Percentiles rank a stretch among this genome's conserved stretches.
Conservation (phyloP, 2,888 invertebrate genomes). For the Panorpa germanica region DNA sequence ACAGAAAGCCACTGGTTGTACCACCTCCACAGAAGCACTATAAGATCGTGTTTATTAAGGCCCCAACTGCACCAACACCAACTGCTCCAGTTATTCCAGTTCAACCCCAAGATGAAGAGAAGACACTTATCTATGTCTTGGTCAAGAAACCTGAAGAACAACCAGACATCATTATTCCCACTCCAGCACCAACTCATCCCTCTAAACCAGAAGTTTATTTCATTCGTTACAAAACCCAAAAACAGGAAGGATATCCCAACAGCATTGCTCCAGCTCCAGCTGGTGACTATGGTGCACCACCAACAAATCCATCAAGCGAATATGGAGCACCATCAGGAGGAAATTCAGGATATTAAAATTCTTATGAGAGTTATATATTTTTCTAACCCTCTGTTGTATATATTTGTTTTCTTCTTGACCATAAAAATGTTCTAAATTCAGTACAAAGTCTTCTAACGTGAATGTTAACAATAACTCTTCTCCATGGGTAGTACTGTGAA, state of each 20-base stretch:
- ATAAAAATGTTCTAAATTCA: too few species aligned
- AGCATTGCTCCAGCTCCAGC: slow-evolving; percentile 21
- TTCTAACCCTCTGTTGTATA: too few species aligned
- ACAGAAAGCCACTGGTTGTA: slow-evolving; percentile 30
- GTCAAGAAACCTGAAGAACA: slow-evolving; percentile 57
- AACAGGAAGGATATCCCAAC: slow-evolving; percentile 24
- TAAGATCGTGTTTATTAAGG: slow-evolving; percentile 64
- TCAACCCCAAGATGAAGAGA: slow-evolving; percentile 52
- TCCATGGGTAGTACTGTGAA: too few species aligned
- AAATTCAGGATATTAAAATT: too few species aligned
- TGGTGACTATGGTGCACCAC: slow-evolving; percentile 22
- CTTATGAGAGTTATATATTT: too few species aligned
- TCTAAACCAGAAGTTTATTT: slow-evolving; percentile 61
- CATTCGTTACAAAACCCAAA: slow-evolving; percentile 54
- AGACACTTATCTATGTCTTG: slow-evolving; percentile 53
- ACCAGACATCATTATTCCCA: slow-evolving; percentile 46
- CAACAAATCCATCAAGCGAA: slow-evolving; percentile 19
- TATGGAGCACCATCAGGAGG: slow-evolving; percentile 23
- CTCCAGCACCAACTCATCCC: slow-evolving; percentile 50
- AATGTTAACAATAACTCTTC: too few species aligned
- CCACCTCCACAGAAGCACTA: slow-evolving; percentile 56
- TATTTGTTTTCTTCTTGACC: too few species aligned
- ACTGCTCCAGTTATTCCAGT: slow-evolving; percentile 37
- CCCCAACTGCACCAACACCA: slow-evolving; percentile 41
- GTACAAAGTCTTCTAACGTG: too few species aligned